These are phyloP conservation scores for Anoplophora glabripennis DNA, from an alignment of 1,140 invertebrate genomes.

Conservation along the genomic window DNA sequence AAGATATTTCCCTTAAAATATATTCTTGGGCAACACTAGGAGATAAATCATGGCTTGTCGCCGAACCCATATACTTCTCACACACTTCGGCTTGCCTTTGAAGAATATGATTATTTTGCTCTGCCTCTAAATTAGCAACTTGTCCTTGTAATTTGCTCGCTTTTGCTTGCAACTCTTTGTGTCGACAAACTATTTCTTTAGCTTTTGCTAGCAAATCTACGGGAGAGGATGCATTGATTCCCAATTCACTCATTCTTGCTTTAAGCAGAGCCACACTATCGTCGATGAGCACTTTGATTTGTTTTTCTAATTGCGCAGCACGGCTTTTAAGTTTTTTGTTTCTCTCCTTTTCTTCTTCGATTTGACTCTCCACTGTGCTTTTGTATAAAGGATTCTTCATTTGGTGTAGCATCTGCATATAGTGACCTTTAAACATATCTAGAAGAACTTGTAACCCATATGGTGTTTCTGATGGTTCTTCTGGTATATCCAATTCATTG, in stretches of 20 bases:
- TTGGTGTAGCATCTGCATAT: constrained; percentile 73
- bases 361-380: constrained; percentile 68
- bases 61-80: constrained; percentile 59
- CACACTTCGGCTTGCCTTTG: constrained; percentile 67
- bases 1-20: constrained; percentile 80
- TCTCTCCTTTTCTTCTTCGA: constrained; percentile 79
- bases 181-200: constrained; percentile 87
- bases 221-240: constrained; percentile 76
- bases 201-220: constrained; percentile 84
- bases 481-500: constrained; percentile 76
- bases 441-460: constrained; percentile 83
- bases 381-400: constrained; percentile 79
- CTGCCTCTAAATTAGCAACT: constrained; percentile 66
- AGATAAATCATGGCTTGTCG: constrained; percentile 56
- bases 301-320: constrained; percentile 83
- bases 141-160: constrained; percentile 78
- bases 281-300: constrained; percentile 85
- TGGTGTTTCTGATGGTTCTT: constrained; percentile 72
- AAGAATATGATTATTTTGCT: constrained; percentile 66
- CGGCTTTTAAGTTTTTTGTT: constrained; percentile 76
- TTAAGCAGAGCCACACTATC: constrained; percentile 89
- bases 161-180: constrained; percentile 87
- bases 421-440: constrained; percentile 80
- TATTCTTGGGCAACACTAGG: constrained; percentile 70
- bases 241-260: constrained; percentile 85